Evolutionary conservation across 2,888 invertebrate genomes (phyloP), one percentile per base, ranked within the genome.

Genomic region (Tromatobia lineatoria): DNA sequence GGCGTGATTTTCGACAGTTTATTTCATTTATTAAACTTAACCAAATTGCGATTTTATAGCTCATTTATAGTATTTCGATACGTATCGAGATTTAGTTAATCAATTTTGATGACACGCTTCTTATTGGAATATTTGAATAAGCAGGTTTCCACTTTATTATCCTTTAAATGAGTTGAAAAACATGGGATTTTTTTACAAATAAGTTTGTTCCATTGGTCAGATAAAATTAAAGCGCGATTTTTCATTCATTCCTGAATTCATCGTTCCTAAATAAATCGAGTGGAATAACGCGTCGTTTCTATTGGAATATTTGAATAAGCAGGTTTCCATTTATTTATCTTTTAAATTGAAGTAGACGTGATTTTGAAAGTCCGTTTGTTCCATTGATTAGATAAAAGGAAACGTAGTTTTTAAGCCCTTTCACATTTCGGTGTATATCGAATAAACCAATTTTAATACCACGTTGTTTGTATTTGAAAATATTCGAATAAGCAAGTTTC

Each of bases 1-100:
- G 47, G 42, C 64, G 45, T 45, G 18, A 25, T 54, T 23, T 57
- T 38, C 6, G 18, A 13, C 66, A 76, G 15, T 66, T 66, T 54
- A n/a, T 18, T 50, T 50, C 13, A 11, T 18, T n/a, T 18, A 50
- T 50, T 50, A 7, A 7, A 18, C 18, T n/a, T 18, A 50, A 3
- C 50, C 18, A 15, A 13, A n/a, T 3, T 18, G 50, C 50, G 11
- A n/a, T n/a, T 6, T 50, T 50, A 4, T 38, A 38, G 34, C 34
- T 38, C 34, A 8, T 38, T n/a, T n/a, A n/a, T 1, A 8, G 4
- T 38, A 38, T 38, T 38, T 45, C 15, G 45, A 45, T 15, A 2
- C 18, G 18, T 6, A n/a, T 50, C n/a, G 15, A 50, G 15, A 0
- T 50, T 7, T 15, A 10, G 11, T 47, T 47, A 47, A 15, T 15